Evolutionary conservation across 2,797 vertebrate species (phyloP), one percentile per base, ranked within the genome.

Genomic region (Nasua narica): DNA sequence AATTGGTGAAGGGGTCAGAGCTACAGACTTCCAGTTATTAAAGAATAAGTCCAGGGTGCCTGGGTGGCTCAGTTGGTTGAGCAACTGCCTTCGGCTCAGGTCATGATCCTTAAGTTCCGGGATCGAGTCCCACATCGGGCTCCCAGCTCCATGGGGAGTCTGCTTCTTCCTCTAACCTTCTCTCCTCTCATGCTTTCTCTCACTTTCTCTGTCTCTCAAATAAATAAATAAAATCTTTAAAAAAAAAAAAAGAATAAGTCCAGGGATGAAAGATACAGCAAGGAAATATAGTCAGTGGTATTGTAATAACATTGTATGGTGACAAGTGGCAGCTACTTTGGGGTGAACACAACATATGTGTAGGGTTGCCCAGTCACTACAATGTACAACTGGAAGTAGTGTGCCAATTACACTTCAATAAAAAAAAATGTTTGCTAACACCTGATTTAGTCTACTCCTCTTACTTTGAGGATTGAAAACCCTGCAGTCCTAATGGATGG

Each of bases 401-500:
- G 43, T 74, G 72, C 43, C 43, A 74, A 32, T 27, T 32, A 32
- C 16, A 48, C 13, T 10, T 48, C 14, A 32, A 15, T 74, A 9
- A 48, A 74, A 46, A 43, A 8, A 69, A 43, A 69, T 25, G 52
- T 48, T 76, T 43, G 1, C n/a, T 29, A 25, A 62, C 10, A 58
- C 4, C 1, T 27, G 6, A 65, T n/a, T 35, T 65, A 27, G 19
- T 60, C 23, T 10, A 32, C 1, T 54, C 0, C 32, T n/a, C 10
- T 60, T 56, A 74, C 48, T 79, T 13, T 52, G 18, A 25, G 35
- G 37, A 37, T 35, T 52, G 7, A n/a, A 40, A 6, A 78, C 27
- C 5, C 5, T 7, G 29, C 8, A 2, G 3, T 4, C 13, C 3
- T 37, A 4, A 15, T 15, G n/a, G 9, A 13, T 8, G 5, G 1